Conservation (phyloP, 2,888 invertebrate species). For the Endomychus coccineus region DNA sequence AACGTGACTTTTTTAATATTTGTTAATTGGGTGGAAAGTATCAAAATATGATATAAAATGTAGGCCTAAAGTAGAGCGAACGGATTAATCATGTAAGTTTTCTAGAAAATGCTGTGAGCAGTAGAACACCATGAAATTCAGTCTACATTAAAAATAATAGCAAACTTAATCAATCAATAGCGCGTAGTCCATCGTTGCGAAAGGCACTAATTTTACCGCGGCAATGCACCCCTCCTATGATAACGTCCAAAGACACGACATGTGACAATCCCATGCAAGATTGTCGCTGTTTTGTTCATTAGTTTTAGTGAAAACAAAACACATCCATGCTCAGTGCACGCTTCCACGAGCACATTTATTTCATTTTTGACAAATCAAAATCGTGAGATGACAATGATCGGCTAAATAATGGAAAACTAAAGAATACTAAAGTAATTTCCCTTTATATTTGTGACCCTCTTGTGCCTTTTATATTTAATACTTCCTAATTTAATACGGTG, state of each 20-base stretch:
- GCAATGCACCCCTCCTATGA: conserved; percentile 45
- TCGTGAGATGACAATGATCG: too few relatives aligned
- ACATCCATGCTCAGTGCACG: conserved; percentile 36
- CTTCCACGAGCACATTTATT: conserved; percentile 29
- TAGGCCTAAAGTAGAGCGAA: conserved; percentile 23
- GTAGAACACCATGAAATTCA: conserved; percentile 35
- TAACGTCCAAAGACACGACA: conserved; percentile 38
- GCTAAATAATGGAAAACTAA: too few relatives aligned
- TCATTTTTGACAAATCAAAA: too few relatives aligned
- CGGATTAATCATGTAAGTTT: conserved; percentile 20
- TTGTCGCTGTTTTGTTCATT: conserved; percentile 21
- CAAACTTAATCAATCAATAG: conserved; percentile 26
- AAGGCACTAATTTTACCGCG: conserved; percentile 41
- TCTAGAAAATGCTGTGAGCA: conserved; percentile 35
- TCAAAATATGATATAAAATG: conserved; percentile 8
- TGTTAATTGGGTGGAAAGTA: conserved; percentile 5
- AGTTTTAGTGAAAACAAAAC: conserved; percentile 39
- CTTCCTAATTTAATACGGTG: too few relatives aligned
- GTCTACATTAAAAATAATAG: conserved; percentile 5
- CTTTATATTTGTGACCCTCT: too few relatives aligned
- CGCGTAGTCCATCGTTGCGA: conserved; percentile 32
- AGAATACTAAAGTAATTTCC: too few relatives aligned
- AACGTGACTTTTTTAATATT: conserved; percentile 1
- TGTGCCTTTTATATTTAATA: too few relatives aligned
- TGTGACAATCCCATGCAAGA: conserved; percentile 4